phyloP scores from a whole-genome alignment of 2,797 vertebrate genomes.

The Mareca penelope region DNA sequence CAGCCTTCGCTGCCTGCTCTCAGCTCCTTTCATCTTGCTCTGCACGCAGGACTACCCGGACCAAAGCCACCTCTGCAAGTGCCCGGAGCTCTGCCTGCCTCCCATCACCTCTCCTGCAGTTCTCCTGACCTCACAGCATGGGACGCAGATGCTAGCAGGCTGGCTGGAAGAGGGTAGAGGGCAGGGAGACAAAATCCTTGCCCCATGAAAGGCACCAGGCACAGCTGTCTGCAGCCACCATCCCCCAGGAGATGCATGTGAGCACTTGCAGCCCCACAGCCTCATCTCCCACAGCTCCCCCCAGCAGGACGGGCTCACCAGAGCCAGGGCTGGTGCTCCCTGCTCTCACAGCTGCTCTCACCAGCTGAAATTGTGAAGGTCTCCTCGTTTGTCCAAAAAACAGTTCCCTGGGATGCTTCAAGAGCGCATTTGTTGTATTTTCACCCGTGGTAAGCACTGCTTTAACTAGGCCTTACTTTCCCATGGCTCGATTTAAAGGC shows the following conservation, averaged over 20 bases:
- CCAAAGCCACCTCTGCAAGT: neutral
- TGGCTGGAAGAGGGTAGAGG: neutral
- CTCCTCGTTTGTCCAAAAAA: neutral
- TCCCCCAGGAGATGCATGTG: neutral
- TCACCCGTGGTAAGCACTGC: neutral
- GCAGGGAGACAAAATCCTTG: neutral
- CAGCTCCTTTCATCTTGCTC: neutral
- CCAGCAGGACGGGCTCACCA: neutral
- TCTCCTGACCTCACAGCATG: neutral
- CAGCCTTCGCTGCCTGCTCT: neutral
- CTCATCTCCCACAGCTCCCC: rapidly evolving
- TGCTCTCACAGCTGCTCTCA: neutral
- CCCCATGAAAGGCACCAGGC: too few species aligned
- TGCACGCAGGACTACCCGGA: neutral
- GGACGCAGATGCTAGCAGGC: neutral
- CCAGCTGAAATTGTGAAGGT: neutral
- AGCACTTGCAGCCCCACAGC: neutral
- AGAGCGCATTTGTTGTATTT: neutral
- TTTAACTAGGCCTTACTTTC: neutral
- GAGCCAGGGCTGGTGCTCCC: rapidly evolving
- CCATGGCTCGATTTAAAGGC: neutral
- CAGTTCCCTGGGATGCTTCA: neutral
- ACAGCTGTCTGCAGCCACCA: neutral
- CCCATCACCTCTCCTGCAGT: neutral
- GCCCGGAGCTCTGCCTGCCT: neutral